Evolutionary conservation across 2,797 vertebrate genomes (phyloP), one percentile per base, ranked within the genome.

Genomic region (Echeneis naucrates): DNA sequence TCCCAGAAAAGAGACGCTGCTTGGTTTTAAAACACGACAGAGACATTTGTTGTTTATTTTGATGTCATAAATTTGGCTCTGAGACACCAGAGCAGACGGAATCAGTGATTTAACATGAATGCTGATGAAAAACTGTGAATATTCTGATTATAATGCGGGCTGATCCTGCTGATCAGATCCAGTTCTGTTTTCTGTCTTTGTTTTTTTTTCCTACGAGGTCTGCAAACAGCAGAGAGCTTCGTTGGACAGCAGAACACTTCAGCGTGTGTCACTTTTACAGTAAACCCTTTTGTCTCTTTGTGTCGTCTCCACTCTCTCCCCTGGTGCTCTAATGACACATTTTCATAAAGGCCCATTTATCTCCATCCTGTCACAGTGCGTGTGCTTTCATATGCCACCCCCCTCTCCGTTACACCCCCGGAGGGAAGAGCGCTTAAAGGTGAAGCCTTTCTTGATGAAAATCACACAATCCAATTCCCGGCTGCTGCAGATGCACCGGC

Each of bases 281-380:
- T n/a, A 52, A 74, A 60, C 59, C 51, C 52, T 26, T 33, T 14
- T 37, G 13, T 67, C 23, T 65, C 11, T 32, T n/a, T 62, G 27
- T 35, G 16, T 54, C 48, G 42, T 19, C 7, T 26, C 51, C 35
- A 11, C 23, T 19, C 19, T 9, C 27, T 42, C 30, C 38, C 17
- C 59, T 9, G 26, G 30, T 23, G 37, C 53, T 62, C 24, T 54
- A 54, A 68, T 70, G 33, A 42, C 55, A 63, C 16, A 8, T 23
- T 47, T 58, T 78, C 38, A 51, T 61, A 42, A 82, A 73, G 50
- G 54, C 21, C 16, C 60, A 37, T 83, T 74, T 47, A 69, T 87
- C 73, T 38, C 53, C 55, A 32, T 44, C 10, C 26, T 50, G 51
- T 61, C 32, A 1, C 37, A 33, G 23, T 16, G 8, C 10, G 44